phyloP scores from a whole-genome alignment of 2,113 vertebrate species.

The Cyprinodon brontotheroides region DNA sequence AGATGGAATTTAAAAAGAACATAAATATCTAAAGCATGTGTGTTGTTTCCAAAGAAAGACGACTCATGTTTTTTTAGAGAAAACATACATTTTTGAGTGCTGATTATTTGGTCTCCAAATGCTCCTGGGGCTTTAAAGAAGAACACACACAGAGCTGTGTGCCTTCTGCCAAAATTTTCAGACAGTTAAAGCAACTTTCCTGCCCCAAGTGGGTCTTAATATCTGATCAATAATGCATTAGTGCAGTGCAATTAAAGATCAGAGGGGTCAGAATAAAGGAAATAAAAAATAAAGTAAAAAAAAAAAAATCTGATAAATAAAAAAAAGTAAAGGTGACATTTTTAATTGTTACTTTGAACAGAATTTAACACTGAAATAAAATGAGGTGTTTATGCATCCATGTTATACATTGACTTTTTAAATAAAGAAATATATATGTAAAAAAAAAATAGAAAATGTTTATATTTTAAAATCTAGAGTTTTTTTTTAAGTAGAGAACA shows the following conservation, averaged over 20 bases:
- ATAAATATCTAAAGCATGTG: conserved; percentile 6
- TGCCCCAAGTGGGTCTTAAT: background rate
- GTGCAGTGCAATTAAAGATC: background rate
- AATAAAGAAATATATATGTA: too few species aligned
- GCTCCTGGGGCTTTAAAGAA: background rate
- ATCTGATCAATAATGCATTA: background rate
- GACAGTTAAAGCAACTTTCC: background rate
- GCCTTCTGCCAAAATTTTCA: background rate
- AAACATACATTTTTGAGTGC: background rate
- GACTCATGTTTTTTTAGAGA: conserved; percentile 1
- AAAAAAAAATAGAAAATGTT: too few species aligned
- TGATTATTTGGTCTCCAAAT: too few species aligned
- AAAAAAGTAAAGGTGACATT: too few species aligned
- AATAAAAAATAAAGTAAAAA: too few species aligned
- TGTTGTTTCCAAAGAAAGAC: conserved; percentile 7
- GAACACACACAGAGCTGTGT: background rate
- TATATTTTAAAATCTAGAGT: too few species aligned
- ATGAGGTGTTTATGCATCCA: too few species aligned
- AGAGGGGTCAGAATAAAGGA: background rate
- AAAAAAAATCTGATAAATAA: too few species aligned
- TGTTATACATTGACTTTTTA: too few species aligned
- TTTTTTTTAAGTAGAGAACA: too few species aligned
- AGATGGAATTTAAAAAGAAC: background rate
- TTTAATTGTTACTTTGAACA: too few species aligned
- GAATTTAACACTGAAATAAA: too few species aligned